Base-by-base conservation (phyloP, 2,888 invertebrate genomes). In the Tenodera sinensis region DNA sequence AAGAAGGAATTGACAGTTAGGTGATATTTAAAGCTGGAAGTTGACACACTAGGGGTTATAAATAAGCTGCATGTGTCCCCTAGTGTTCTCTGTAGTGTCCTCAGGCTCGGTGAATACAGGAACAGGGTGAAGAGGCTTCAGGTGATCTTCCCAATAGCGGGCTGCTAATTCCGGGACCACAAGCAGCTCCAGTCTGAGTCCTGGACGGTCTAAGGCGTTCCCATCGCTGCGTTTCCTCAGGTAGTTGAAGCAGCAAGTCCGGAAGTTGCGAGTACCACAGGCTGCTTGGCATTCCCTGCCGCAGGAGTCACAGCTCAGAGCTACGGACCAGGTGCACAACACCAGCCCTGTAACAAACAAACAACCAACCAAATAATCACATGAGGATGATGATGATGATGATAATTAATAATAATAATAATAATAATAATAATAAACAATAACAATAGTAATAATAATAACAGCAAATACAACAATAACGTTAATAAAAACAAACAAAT, bases 191-290 rank as follows among this genome's bases (percentile, higher is more conserved):
- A 89, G 87, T 15, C 90, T 87, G 12, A 90, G 88, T 6, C 90
- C 89, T 3, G 89, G 90, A 28, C 87, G 85, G 83, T 89, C 90
- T 28, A 85, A 83, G 2, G 30, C 27, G 4, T 82, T 83, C 7
- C 12, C 27, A 8, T 27, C 87, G 71, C 90, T 89, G 85, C 92
- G 91, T 93, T 95, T 95, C 90, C 95, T 94, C 91, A 96, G 93
- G 91, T 96, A 96, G 93, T 96, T 96, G 94, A 96, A 96, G 92
- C 96, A 96, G 92, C 96, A 96, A 0, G 96, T 95, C 4, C 96
- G 93, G 93, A 96, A 96, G 92, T 95, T 95, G 3, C 96, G 93
- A 0, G 96, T 96, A 3, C 96, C 96, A 91, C 96, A 96, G 0
- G 96, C 95, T 0, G 95, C 93, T 20, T 95, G 94, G 91, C 96